These are phyloP conservation scores for Drosophila monieri DNA, from an alignment of 2,888 invertebrate genomes.

Conservation along the genomic window DNA sequence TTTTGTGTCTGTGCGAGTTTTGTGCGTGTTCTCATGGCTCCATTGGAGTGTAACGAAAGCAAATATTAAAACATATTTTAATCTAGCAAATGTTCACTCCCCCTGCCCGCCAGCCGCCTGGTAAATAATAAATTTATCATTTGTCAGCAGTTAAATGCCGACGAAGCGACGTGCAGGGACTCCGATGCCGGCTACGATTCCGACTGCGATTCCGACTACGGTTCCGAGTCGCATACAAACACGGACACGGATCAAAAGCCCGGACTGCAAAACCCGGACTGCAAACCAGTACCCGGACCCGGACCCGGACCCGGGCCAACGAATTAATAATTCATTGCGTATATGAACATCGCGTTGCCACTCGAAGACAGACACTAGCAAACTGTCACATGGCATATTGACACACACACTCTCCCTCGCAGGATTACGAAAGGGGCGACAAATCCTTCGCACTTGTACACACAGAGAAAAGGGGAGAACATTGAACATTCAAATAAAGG, in stretches of 20 bases:
- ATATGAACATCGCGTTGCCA: slow-evolving; percentile 71
- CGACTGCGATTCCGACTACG: slow-evolving; percentile 5
- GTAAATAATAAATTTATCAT: slow-evolving; percentile 82
- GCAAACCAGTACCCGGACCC: slow-evolving; percentile 4
- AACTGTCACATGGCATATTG: slow-evolving; percentile 64
- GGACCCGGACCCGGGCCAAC: slow-evolving; percentile 47
- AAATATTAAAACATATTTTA: slow-evolving; percentile 79
- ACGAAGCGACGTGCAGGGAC: slow-evolving; percentile 63
- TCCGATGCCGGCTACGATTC: slow-evolving; percentile 6
- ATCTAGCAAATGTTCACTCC: slow-evolving; percentile 66
- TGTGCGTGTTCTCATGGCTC: slow-evolving; percentile 18
- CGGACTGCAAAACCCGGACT: slow-evolving; percentile 8
- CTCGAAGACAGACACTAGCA: slow-evolving; percentile 53
- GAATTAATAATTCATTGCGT: slow-evolving; percentile 81
- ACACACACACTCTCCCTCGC: slow-evolving; percentile 43
- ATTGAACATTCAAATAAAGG: too few relatives aligned
- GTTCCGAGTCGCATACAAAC: slow-evolving; percentile 19
- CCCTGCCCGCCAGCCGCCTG: slow-evolving; percentile 17
- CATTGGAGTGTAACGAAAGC: slow-evolving; percentile 62
- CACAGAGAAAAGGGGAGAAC: neutral
- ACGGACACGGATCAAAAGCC: slow-evolving; percentile 21
- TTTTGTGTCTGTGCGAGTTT: neutral
- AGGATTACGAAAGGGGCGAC: slow-evolving; percentile 1
- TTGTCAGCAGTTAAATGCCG: slow-evolving; percentile 81
- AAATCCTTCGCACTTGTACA: slow-evolving; percentile 3